These are phyloP conservation scores for Pseudorhiza aurosa DNA, from an alignment of 30 jellyfish, hydroid and myxozoan species.

Conservation along the genomic window DNA sequence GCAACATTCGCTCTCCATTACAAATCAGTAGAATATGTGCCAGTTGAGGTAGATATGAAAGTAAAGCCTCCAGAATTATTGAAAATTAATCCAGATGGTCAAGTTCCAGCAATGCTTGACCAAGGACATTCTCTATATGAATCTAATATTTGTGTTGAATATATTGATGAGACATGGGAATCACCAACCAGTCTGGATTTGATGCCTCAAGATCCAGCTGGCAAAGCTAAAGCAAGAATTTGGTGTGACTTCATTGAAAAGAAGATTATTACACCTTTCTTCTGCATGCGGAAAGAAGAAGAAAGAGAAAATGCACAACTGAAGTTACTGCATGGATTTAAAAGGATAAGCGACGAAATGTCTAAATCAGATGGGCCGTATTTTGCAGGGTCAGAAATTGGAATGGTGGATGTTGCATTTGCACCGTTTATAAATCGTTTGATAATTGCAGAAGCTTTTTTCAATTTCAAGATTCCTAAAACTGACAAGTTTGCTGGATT, in stretches of 20 bases:
- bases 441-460: conserved; percentile 36
- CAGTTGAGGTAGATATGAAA: conserved; percentile 47
- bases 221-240: conserved; percentile 60
- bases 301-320: conserved; percentile 35
- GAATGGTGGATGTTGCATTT: conserved; percentile 55
- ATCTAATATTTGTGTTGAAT: conserved; percentile 71
- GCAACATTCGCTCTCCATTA: conserved; percentile 55
- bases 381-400: conserved; percentile 54
- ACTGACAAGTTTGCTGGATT: conserved; percentile 38
- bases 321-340: conserved; percentile 26
- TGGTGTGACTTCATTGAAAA: conserved; percentile 58
- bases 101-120: conserved; percentile 74
- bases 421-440: conserved; percentile 59
- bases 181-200: conserved; percentile 57
- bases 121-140: conserved; percentile 51
- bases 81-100: conserved; percentile 60
- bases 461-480: conserved; percentile 52
- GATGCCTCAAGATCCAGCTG: conserved; percentile 65
- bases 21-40: conserved; percentile 56
- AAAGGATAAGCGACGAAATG: conserved; percentile 27
- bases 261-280: conserved; percentile 50
- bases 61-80: conserved; percentile 59
- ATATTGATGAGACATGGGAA: conserved; percentile 66
- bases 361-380: conserved; percentile 54
- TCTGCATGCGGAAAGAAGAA: conserved; percentile 54